Evolutionary conservation across 2,888 invertebrate species (phyloP), one percentile per base, ranked within the genome.

Genomic region (Sphaerophoria taeniata): DNA sequence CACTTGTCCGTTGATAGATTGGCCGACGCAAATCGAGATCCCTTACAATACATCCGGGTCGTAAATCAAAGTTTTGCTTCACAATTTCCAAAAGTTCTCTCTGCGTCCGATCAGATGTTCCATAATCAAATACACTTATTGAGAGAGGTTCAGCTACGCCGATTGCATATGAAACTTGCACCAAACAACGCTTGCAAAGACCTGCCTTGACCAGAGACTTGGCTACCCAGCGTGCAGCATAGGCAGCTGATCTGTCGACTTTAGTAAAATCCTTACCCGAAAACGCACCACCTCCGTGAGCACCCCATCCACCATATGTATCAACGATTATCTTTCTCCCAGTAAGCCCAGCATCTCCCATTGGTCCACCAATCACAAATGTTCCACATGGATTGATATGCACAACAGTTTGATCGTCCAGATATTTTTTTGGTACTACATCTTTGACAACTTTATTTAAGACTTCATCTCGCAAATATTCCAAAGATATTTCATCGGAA

Each of bases 231-330:
- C 98, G 95, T 72, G 98, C 98, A 71, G 98, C 98, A 92, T 99
- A 99, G 0, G 98, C 98, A 74, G 98, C 99, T 0, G 98, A 98
- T 91, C 96, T 94, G 93, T 98, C 98, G 79, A 98, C 97, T 92
- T 97, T 97, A 61, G 97, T 97, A 92, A 97, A 98, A 93, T 99
- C 98, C 93, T 99, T 99, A 87, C 98, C 99, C 31, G 98, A 98
- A 93, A 99, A 99, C 12, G 99, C 99, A 88, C 99, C 99, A 88
- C 99, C 99, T 58, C 99, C 99, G 92, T 99, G 98, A 34, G 98
- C 98, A 87, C 98, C 98, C 98, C 98, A 98, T 1, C 98, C 99
- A 80, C 99, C 99, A 92, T 99, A 99, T 16, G 98, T 98, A 93
- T 99, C 99, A 60, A 99, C 98, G 90, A 99, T 99, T 90, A 99